phyloP scores from a whole-genome alignment of 2,113 vertebrate species.

The Pagrus major region DNA sequence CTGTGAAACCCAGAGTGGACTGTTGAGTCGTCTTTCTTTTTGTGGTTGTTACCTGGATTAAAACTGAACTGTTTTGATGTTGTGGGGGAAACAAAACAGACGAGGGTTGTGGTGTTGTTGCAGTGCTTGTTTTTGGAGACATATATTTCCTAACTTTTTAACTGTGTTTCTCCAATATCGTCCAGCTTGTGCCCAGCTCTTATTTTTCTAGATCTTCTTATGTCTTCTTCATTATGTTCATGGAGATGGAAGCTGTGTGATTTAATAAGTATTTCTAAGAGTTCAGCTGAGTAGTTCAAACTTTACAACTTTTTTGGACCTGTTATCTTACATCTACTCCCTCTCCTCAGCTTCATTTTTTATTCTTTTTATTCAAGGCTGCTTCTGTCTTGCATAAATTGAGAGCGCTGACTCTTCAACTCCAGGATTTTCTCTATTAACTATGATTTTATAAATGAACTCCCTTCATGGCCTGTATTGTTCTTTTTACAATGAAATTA shows the following conservation, averaged over 20 bases:
- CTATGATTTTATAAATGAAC: background rate
- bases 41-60: too few relatives aligned
- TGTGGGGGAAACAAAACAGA: too few relatives aligned
- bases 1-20: too few relatives aligned
- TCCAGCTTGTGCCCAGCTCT: background rate
- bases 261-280: background rate
- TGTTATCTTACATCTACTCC: background rate
- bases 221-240: background rate
- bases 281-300: background rate
- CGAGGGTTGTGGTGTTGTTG: too few relatives aligned
- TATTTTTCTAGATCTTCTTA: background rate
- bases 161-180: background rate
- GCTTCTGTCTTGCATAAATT: background rate
- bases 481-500: background rate
- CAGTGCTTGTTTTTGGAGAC: too few relatives aligned
- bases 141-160: background rate
- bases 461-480: background rate
- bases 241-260: background rate
- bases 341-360: background rate
- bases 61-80: too few relatives aligned
- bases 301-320: background rate
- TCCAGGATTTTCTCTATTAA: conserved; percentile 25
- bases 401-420: conserved; percentile 10
- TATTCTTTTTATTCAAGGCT: background rate
- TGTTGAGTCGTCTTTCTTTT: too few relatives aligned